Evolutionary conservation across 2,888 invertebrate genomes (phyloP), one percentile per base, ranked within the genome.

Genomic region (Axea sp.): DNA sequence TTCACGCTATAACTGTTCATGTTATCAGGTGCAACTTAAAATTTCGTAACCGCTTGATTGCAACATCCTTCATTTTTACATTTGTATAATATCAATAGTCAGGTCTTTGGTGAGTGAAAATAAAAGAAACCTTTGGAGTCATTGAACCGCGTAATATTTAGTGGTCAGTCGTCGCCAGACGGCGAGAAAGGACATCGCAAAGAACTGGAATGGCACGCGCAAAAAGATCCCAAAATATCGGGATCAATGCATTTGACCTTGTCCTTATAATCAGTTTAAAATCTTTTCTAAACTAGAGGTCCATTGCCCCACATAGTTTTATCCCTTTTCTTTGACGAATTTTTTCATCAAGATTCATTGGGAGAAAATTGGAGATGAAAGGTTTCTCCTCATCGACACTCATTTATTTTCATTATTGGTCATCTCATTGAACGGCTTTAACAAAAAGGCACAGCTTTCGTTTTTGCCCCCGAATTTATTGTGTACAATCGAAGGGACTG

Each of bases 191-290:
- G 53, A 69, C 45, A 53, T 19, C 19, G 37, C 55, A 19, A 33
- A 55, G 60, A 72, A 55, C 60, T 41, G 65, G 49, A 62, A 57
- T 57, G 62, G 62, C 51, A 57, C 62, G 62, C 73, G 62, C 45
- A 68, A 73, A 73, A 73, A 69, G 55, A 53, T 22, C 30, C 62
- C 41, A 30, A 64, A 73, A 60, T 73, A 62, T 73, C 45, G 57
- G 62, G 55, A 60, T 60, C 60, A 35, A 69, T 64, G 60, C 45
- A 14, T 65, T 65, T 71, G 60, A 74, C 47, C 39, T 47, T 31
- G 64, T 51, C 24, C 47, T 19, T 41, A 33, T 57, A 22, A 41
- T 57, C 31, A 7, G 55, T 8, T 11, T 31, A 24, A 55, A 5
- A 11, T 6, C 11, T 45, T 45, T 35, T 33, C 35, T 7, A 12